Conservation (phyloP, 2,113 vertebrate species). For the Penelope pileata region DNA sequence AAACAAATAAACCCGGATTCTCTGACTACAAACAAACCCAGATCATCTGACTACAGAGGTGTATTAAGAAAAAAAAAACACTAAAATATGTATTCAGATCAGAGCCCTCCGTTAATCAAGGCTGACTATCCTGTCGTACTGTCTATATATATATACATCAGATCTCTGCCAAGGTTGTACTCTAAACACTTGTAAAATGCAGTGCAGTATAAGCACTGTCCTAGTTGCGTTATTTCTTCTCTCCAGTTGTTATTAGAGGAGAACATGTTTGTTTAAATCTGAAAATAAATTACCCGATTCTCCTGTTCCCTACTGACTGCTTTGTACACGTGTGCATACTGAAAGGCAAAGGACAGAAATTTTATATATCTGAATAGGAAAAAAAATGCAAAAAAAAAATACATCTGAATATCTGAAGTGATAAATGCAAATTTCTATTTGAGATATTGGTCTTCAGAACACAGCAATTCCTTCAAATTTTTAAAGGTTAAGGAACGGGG, state of each 20-base stretch:
- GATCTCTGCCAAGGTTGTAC: conserved; percentile 15
- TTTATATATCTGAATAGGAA: neutral
- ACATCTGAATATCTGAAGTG: neutral
- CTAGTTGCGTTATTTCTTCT: conserved; percentile 9
- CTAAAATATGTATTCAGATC: neutral
- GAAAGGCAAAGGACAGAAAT: neutral
- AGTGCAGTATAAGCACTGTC: neutral
- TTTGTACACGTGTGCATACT: neutral
- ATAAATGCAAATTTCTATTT: neutral
- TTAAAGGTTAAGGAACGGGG: rapidly evolving
- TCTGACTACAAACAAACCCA: too few relatives aligned
- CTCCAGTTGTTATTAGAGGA: conserved; percentile 35
- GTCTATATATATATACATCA: conserved; percentile 19
- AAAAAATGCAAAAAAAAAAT: neutral
- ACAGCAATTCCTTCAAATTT: neutral
- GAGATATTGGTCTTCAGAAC: neutral
- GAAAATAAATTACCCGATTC: conserved; percentile 34
- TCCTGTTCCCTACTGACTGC: neutral
- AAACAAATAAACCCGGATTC: conserved; percentile 15
- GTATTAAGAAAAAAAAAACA: conserved; percentile 11
- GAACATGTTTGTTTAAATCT: conserved; percentile 33
- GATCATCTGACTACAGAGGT: conserved; percentile 10
- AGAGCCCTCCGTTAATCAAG: conserved; percentile 17
- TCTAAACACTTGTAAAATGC: conserved; percentile 21
- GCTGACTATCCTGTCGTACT: neutral